These are phyloP conservation scores for Aplidium turbinatum DNA, from an alignment of 23 tunicate genomes.

Conservation along the genomic window DNA sequence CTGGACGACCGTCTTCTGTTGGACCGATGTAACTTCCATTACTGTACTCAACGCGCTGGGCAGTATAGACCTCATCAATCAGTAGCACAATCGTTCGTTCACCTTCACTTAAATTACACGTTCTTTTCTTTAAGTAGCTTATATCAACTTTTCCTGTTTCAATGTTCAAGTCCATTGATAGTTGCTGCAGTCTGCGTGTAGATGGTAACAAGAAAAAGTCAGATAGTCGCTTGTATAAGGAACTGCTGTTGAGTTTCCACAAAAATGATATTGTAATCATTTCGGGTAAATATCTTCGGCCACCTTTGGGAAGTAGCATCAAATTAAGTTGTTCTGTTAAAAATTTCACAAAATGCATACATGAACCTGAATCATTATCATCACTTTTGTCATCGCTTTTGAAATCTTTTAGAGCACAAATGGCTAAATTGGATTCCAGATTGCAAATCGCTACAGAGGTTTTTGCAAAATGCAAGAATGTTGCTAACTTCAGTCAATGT, in stretches of 20 bases:
- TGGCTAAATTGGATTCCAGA: background rate
- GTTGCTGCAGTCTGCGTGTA: constrained; percentile 20
- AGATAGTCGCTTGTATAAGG: constrained; percentile 3
- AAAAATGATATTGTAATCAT: constrained; percentile 9
- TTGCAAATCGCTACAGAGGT: constrained; percentile 5
- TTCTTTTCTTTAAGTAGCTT: constrained; percentile 15
- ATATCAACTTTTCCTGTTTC: constrained; percentile 21
- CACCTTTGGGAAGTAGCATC: background rate
- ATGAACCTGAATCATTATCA: background rate
- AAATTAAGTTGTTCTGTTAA: background rate
- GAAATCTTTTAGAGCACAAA: constrained; percentile 6
- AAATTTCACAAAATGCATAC: background rate
- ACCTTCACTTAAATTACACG: background rate
- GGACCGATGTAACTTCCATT: constrained; percentile 26
- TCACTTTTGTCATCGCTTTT: background rate
- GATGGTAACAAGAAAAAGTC: constrained; percentile 5
- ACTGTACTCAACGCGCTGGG: constrained; percentile 25
- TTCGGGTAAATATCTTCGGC: constrained; percentile 11
- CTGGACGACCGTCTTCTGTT: constrained; percentile 18
- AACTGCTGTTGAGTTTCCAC: constrained; percentile 15
- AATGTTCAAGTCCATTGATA: constrained; percentile 6
- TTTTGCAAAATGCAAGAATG: constrained; percentile 22
- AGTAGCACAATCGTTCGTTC: background rate
- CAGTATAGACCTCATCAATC: constrained; percentile 29
- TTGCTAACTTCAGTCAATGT: background rate